Evolutionary conservation across 53 echinoderm and acorn worm species (phyloP), one percentile per base, ranked within the genome.

Genomic region (Pentamera pediparva): DNA sequence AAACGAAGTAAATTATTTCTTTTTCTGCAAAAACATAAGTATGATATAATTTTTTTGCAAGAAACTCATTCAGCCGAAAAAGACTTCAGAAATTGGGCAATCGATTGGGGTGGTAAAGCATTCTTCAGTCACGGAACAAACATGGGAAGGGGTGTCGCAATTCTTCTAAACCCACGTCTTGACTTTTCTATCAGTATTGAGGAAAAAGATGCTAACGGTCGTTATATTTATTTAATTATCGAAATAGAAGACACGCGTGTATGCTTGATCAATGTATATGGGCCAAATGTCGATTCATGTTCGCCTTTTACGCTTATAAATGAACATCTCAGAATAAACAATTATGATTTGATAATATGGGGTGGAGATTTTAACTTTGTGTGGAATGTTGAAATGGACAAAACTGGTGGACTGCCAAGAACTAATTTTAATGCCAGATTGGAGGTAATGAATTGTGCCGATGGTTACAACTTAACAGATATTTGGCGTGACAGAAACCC

Each of bases 321-420:
- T 56, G 56, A 56, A 22, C 1, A 56, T 22, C 3, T 56, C 24
- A 21, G 24, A 56, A 56, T 19, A 15, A 56, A 19, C 22, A 0
- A 10, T 56, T 56, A 19, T 56, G 56, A 56, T 56, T 15, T n/a
- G 18, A 22, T 56, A 15, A 0, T 1, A 56, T 56, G 56, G 56
- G 56, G 56, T 25, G 1, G 56, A 19, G 56, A 56, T 56, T 56
- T 56, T 25, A 56, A 56, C 24, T 56, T 56, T 56, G 56, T 56
- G 9, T 56, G 56, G 56, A 56, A 22, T 21, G 24, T 56, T 56
- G 56, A 15, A 21, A 10, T 56, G 24, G 56, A 56, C 22, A 56
- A 56, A 21, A 56, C 17, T 15, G 56, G 56, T 21, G 56, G 56
- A 1, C 56, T 19, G 24, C 56, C 56, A 10, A n/a, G 56, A 15